Conservation (phyloP, 1,140 invertebrate genomes). For the Rhagoletis zephyria region DNA sequence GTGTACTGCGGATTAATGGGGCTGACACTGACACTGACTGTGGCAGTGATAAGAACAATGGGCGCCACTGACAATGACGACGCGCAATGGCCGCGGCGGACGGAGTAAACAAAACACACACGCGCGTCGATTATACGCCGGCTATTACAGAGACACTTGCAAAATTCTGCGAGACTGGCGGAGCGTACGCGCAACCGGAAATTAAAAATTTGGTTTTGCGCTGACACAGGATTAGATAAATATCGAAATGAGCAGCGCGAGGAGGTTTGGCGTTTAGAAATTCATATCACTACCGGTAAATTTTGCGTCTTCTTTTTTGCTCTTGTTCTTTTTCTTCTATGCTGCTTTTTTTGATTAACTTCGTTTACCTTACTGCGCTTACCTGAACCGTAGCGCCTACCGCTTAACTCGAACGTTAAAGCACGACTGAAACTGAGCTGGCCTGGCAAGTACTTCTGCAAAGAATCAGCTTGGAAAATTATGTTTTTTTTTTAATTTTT, state of each 20-base stretch:
- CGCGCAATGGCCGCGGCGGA: background rate
- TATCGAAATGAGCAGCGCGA: background rate
- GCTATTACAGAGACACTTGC: background rate
- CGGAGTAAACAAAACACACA: background rate
- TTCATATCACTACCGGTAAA: background rate
- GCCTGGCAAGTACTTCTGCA: background rate
- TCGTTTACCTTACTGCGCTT: no score
- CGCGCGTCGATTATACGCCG: background rate
- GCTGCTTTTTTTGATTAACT: background rate
- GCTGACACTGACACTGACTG: background rate
- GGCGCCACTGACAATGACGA: background rate
- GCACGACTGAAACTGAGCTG: conserved; percentile 24
- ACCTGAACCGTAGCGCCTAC: conserved; percentile 19
- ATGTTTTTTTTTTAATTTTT: background rate
- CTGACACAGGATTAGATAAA: background rate
- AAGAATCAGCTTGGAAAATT: background rate
- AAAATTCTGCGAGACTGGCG: background rate
- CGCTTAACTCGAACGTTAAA: conserved; percentile 38
- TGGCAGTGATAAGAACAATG: background rate
- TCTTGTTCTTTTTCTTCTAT: background rate
- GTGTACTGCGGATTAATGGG: background rate
- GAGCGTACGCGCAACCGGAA: conserved; percentile 5
- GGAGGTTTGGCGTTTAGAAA: background rate
- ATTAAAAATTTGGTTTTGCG: conserved; percentile 1
- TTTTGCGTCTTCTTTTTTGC: no score